A percentile compares a stretch with the other conserved stretches of the same genome.
These are phyloP conservation scores for Taxidea taxus DNA, from an alignment of 2,113 vertebrate genomes.

Conservation along the genomic window DNA sequence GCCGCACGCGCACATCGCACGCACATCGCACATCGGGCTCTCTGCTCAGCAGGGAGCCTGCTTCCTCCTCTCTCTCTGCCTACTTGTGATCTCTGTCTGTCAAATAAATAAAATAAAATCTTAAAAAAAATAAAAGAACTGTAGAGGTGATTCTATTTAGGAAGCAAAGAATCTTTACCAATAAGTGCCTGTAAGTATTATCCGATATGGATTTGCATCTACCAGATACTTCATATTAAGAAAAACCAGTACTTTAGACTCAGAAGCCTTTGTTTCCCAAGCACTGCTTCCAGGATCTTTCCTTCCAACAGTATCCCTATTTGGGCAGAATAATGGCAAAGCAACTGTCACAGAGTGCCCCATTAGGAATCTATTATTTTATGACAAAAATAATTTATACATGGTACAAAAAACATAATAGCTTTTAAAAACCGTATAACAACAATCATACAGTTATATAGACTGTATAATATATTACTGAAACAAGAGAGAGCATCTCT, in stretches of 20 bases:
- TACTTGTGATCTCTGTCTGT: too few species aligned
- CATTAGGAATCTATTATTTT: conserved; percentile 24
- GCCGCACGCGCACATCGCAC: too few species aligned
- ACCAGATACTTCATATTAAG: not conserved
- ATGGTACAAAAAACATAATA: not conserved
- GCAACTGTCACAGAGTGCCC: not conserved
- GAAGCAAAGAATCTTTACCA: not conserved
- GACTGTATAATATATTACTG: not conserved
- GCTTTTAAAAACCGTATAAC: not conserved
- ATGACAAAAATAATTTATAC: not conserved
- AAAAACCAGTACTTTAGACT: not conserved
- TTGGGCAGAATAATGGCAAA: not conserved
- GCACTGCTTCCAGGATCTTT: conserved; percentile 11
- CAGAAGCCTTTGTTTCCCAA: not conserved
- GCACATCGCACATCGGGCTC: too few species aligned
- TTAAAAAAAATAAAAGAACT: too few species aligned
- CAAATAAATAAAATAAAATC: too few species aligned
- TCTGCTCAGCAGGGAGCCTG: too few species aligned
- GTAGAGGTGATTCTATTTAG: not conserved
- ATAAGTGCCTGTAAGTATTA: not conserved
- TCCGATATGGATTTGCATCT: not conserved
- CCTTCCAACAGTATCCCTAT: not conserved
- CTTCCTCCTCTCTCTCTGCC: too few species aligned
- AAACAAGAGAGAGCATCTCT: not conserved
- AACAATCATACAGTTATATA: not conserved